phyloP scores from a whole-genome alignment of 2,113 vertebrate genomes.

The Scartelaos histophorus region DNA sequence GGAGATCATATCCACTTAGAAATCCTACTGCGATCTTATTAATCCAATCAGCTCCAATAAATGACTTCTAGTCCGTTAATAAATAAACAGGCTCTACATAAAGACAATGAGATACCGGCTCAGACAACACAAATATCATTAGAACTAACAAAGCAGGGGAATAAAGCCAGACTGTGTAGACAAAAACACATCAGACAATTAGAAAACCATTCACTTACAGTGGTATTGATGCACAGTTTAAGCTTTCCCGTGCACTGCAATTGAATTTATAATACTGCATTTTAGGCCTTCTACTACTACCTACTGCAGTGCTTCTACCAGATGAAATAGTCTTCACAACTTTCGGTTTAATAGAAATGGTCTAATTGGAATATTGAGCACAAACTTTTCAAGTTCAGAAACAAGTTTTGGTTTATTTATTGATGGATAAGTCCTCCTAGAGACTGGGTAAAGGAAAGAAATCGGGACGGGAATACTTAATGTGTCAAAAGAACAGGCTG shows the following conservation, averaged over 20 bases:
- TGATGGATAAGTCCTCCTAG: not conserved
- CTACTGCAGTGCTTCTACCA: not conserved
- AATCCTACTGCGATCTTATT: slow-evolving; percentile 28
- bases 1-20: slow-evolving; percentile 24
- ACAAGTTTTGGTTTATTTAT: not conserved
- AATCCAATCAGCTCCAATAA: slow-evolving; percentile 42
- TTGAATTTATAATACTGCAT: not conserved
- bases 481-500: not conserved
- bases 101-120: not conserved
- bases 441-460: not conserved
- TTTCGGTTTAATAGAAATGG: not conserved
- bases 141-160: not conserved
- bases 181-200: too few relatives aligned
- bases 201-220: not conserved
- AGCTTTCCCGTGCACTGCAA: not conserved
- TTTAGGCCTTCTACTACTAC: not conserved
- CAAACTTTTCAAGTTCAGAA: not conserved
- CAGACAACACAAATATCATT: not conserved
- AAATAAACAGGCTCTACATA: not conserved
- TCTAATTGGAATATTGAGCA: not conserved
- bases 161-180: too few relatives aligned
- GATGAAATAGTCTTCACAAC: not conserved
- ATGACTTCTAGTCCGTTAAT: slow-evolving; percentile 12
- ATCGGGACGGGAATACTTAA: not conserved
- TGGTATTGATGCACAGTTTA: not conserved